Conservation (phyloP, 2,797 vertebrate genomes). For the Hippopotamyrus pictus region DNA sequence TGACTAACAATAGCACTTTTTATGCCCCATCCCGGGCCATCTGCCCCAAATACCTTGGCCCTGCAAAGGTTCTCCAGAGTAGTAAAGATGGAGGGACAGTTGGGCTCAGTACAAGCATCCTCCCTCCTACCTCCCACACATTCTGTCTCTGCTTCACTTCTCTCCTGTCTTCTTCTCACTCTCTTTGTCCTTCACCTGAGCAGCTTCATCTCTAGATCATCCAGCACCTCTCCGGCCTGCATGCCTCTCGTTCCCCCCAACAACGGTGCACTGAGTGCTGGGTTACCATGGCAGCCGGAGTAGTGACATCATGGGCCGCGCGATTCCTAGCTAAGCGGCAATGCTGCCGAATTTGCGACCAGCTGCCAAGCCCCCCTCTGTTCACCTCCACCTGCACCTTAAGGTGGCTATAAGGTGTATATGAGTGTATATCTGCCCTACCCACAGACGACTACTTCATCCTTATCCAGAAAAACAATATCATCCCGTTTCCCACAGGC, state of each 20-base stretch:
- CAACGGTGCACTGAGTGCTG: neutral
- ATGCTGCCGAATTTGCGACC: neutral
- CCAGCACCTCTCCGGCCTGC: conserved; percentile 38
- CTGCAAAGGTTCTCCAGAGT: conserved; percentile 35
- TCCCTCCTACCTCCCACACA: conserved; percentile 10
- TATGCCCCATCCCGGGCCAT: conserved; percentile 26
- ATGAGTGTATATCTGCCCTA: neutral
- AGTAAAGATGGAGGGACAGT: conserved; percentile 33
- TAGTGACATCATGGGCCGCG: conserved; percentile 1
- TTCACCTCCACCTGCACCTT: neutral
- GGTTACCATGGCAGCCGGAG: conserved; percentile 3
- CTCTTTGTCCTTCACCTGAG: conserved; percentile 26
- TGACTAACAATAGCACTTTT: conserved; percentile 45
- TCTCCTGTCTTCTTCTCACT: conserved; percentile 11
- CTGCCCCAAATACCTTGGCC: conserved; percentile 37
- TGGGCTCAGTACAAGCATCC: conserved; percentile 15
- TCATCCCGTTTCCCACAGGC: neutral
- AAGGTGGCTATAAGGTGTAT: neutral
- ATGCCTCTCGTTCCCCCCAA: conserved; percentile 53
- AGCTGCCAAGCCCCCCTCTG: neutral
- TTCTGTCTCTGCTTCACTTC: conserved; percentile 31
- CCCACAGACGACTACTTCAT: neutral
- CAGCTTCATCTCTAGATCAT: conserved; percentile 15
- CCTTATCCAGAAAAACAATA: neutral
- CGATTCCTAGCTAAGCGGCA: neutral